These are phyloP conservation scores for Lucifuga dentata DNA, from an alignment of 2,113 vertebrate genomes.

Conservation along the genomic window DNA sequence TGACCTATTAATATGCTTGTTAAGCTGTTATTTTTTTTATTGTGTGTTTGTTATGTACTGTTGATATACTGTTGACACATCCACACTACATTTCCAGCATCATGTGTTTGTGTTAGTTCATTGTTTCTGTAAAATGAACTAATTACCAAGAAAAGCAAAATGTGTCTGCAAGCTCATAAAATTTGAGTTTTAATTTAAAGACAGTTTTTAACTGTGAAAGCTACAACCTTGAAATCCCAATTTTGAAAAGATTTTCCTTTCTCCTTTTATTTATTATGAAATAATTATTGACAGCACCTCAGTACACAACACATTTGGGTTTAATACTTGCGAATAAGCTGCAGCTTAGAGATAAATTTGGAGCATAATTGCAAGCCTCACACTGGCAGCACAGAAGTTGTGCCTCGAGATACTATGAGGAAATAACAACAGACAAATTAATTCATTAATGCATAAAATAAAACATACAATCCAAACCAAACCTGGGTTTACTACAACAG, in stretches of 20 bases:
- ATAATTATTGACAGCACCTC: constrained; percentile 47
- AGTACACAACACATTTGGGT: constrained; percentile 38
- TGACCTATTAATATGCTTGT: too few species aligned
- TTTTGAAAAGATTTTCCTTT: constrained; percentile 25
- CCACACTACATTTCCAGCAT: too few species aligned
- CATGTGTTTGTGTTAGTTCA: too few species aligned
- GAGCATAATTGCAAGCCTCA: constrained; percentile 35
- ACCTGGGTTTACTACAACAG: constrained; percentile 2
- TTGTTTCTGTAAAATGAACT: not conserved
- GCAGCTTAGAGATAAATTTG: constrained; percentile 23
- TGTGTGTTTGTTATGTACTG: too few species aligned
- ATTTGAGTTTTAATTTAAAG: constrained; percentile 23
- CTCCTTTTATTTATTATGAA: constrained; percentile 45
- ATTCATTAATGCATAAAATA: constrained; percentile 37
- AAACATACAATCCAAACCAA: not conserved
- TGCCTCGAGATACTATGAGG: constrained; percentile 36
- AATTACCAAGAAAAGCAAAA: constrained; percentile 18
- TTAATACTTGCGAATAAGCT: constrained; percentile 52
- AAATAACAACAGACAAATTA: constrained; percentile 26
- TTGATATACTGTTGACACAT: too few species aligned
- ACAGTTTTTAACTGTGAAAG: constrained; percentile 28
- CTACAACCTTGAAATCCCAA: constrained; percentile 30
- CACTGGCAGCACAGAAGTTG: constrained; percentile 27
- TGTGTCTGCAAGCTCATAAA: constrained; percentile 4
- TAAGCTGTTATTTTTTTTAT: too few species aligned